Evolutionary conservation across 2,888 invertebrate species (phyloP).

Genomic region (Cordylochernes scorpioides): DNA sequence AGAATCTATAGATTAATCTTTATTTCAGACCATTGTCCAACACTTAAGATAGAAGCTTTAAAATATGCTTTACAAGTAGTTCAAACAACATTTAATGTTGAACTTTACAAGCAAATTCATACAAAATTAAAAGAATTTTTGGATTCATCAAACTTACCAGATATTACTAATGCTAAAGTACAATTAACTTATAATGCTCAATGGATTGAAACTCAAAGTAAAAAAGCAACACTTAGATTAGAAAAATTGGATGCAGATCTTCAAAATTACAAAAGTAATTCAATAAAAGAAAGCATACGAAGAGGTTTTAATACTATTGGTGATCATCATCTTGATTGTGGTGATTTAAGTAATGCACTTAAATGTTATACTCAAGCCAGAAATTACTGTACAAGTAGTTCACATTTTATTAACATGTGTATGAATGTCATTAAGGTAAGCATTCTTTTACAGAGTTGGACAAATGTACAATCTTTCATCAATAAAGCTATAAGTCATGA

Average conservation of each 20-base stretch:
- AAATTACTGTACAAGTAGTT: too few relatives aligned
- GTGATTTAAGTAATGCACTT: too few relatives aligned
- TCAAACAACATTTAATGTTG: conserved; percentile 74
- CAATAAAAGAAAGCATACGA: conserved; percentile 80
- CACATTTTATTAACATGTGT: too few relatives aligned
- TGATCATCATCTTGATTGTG: too few relatives aligned
- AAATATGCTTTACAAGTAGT: conserved; percentile 81
- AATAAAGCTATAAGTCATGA: too few relatives aligned
- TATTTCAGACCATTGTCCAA: conserved; percentile 82
- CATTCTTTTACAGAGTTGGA: too few relatives aligned
- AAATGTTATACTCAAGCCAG: too few relatives aligned
- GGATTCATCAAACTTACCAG: conserved; percentile 41
- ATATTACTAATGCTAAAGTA: too few relatives aligned
- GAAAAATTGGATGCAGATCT: conserved; percentile 89
- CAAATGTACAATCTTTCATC: too few relatives aligned
- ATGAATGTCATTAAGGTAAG: too few relatives aligned
- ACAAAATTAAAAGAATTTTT: too few relatives aligned
- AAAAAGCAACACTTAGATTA: conserved; percentile 76
- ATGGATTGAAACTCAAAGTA: conserved; percentile 79
- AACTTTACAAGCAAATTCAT: conserved; percentile 56
- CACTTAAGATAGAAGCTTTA: conserved; percentile 59
- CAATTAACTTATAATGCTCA: conserved; percentile 52
- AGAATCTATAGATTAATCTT: conserved; percentile 66
- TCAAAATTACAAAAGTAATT: conserved; percentile 92
- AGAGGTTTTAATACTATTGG: too few relatives aligned